phyloP scores from a whole-genome alignment of 2,113 vertebrate species.

The Columba janthina region DNA sequence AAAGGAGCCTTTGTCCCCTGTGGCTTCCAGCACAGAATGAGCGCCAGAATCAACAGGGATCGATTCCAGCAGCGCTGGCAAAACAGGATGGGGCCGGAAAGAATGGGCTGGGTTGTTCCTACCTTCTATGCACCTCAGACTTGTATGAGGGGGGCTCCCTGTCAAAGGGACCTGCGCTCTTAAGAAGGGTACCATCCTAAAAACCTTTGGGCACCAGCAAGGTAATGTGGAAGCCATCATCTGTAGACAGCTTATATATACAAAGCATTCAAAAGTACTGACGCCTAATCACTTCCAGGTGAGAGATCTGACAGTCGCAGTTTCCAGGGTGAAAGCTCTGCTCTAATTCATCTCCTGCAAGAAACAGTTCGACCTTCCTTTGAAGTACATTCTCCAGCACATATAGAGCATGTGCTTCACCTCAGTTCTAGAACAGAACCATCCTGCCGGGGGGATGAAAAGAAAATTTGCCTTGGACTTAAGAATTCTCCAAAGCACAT shows the following conservation, averaged over 20 bases:
- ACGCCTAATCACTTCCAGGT: not conserved
- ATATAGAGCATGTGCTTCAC: not conserved
- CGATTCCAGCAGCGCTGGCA: not conserved
- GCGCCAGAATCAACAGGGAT: slow-evolving; percentile 19
- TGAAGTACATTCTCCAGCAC: not conserved
- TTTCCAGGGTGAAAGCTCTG: not conserved
- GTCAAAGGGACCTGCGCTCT: not conserved
- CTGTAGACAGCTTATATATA: not conserved
- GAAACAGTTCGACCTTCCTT: not conserved
- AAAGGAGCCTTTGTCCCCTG: slow-evolving; percentile 33
- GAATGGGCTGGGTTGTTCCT: not conserved
- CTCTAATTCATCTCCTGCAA: not conserved
- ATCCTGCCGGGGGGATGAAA: not conserved
- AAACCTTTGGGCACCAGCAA: not conserved
- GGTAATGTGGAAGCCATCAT: not conserved
- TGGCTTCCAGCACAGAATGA: not conserved
- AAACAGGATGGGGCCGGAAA: not conserved
- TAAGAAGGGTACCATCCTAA: not conserved
- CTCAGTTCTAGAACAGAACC: not conserved
- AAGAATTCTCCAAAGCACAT: not conserved
- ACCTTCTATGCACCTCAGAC: not conserved
- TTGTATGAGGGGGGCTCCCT: not conserved
- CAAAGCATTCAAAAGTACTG: not conserved
- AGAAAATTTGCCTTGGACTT: not conserved
- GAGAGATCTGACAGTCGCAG: not conserved